Base-by-base conservation (phyloP, 2,797 vertebrate species). In the Tinamus major region DNA sequence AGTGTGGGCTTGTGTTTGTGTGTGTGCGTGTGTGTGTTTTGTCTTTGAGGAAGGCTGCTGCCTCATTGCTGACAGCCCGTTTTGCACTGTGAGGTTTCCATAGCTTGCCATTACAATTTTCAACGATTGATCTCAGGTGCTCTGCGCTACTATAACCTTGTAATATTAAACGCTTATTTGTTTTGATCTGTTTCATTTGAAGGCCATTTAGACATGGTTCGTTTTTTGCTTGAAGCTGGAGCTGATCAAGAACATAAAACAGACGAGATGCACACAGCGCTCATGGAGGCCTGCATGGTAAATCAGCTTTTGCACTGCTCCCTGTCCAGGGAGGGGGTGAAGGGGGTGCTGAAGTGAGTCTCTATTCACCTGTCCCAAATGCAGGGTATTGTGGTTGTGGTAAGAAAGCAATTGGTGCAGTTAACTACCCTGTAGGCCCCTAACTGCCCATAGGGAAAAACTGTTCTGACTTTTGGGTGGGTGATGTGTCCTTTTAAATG, bases 221-320 rank as follows among this genome's bases (percentile, higher is more conserved):
- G 99, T 56, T 99, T 99, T 98, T 98, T 99, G 72, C 98, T 99
- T 97, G 99, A 99, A 97, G 99, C 99, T 95, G 99, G 99, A 96
- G 99, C 99, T 86, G 99, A 99, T 97, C 99, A 99, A 97, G 99
- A 99, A 94, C 99, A 99, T 95, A 99, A 99, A 98, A 99, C 99
- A 11, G 99, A 99, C 93, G 99, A 99, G 97, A 99, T 99, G 99
- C 99, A 99, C 97, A 99, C 99, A 4, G 99, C 99, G 4, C 98
- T 99, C 89, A 99, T 99, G 99, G 99, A 99, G 94, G 99, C 99
- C 88, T 99, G 99, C 98, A 99, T 99, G 99, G 99, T 99, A 98
- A 98, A 97, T 87, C 62, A 7, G 51, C 46, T 74, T 71, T 87
- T 82, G 64, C 83, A 3, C 35, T 86, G 61, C 46, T 89, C 31